These are phyloP conservation scores for Drosophila basisetae DNA, from an alignment of 2,888 invertebrate species.

Conservation along the genomic window DNA sequence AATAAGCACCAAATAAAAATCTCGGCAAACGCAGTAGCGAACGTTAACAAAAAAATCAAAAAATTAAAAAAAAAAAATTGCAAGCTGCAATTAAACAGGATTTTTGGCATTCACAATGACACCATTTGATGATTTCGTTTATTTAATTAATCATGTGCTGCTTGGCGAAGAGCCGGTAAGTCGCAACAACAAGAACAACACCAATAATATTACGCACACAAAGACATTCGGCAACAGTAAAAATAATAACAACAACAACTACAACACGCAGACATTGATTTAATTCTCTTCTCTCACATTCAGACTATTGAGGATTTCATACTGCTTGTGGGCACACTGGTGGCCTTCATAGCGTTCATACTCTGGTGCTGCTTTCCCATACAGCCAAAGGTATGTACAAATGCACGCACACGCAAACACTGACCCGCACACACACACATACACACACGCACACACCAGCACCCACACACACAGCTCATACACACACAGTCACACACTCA, in stretches of 20 bases:
- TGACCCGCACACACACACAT: constrained; percentile 1
- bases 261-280: constrained; percentile 11
- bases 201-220: constrained; percentile 2
- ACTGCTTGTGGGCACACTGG: constrained; percentile 87
- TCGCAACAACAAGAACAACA: constrained; percentile 12
- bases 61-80: constrained; percentile 25
- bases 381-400: constrained; percentile 85
- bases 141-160: constrained; percentile 87
- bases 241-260: background rate
- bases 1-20: constrained; percentile 11
- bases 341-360: constrained; percentile 88
- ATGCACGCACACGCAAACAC: constrained; percentile 12
- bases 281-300: constrained; percentile 20
- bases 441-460: background rate
- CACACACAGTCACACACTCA: constrained; percentile 16
- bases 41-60: constrained; percentile 1
- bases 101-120: constrained; percentile 84
- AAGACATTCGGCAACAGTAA: background rate
- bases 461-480: constrained; percentile 13
- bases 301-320: constrained; percentile 89
- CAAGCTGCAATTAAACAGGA: constrained; percentile 31
- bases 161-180: constrained; percentile 88
- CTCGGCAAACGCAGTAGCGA: constrained; percentile 6
- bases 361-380: constrained; percentile 89
- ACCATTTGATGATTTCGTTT: constrained; percentile 88